Base-by-base conservation (phyloP, 2,797 vertebrate genomes). In the Argyrosomus regius region DNA sequence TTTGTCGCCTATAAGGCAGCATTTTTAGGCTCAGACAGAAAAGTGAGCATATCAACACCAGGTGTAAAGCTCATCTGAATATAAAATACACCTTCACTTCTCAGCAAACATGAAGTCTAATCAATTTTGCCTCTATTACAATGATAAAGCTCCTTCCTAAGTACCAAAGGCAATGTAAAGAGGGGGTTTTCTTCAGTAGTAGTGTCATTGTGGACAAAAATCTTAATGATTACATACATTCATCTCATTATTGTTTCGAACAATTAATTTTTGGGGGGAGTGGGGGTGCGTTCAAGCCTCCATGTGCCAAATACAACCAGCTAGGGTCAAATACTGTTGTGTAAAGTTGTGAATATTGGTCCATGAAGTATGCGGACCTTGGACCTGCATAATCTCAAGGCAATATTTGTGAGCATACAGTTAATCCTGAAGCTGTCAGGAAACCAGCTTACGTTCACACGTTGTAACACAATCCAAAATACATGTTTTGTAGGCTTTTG, bases 381-480 rank as follows among this genome's bases (percentile, higher is more conserved):
- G 39, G 61, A 87, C 86, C 78, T 84, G 87, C 82, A 80, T 86
- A 78, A 87, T 86, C 52, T 90, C 84, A 93, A 93, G 86, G 90
- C 89, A 92, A 92, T 83, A 87, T 77, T 75, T 84, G 86, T 92
- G 78, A 92, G 86, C 80, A 72, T 67, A 77, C 58, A 80, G 57
- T 79, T 78, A 69, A 87, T 87, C 75, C 82, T 64, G 63, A 85
- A 83, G 53, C 53, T 46, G n/a, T 84, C 84, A 82, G 78, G 71
- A 75, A 68, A 67, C 67, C 43, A 69, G 41, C 74, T 77, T 63
- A 62, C 6, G 45, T 60, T 78, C 62, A 84, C 50, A 75, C 13
- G 6, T 68, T 56, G 41, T 72, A 62, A 82, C 80, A 87, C 72
- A 84, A 71, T 81, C 72, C 68, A 68, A 91, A 83, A 78, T 64